Percentiles rank a stretch among this genome's conserved stretches.
Evolutionary conservation across 2,888 invertebrate genomes (phyloP).

Genomic region (Malthinus flaveolus): DNA sequence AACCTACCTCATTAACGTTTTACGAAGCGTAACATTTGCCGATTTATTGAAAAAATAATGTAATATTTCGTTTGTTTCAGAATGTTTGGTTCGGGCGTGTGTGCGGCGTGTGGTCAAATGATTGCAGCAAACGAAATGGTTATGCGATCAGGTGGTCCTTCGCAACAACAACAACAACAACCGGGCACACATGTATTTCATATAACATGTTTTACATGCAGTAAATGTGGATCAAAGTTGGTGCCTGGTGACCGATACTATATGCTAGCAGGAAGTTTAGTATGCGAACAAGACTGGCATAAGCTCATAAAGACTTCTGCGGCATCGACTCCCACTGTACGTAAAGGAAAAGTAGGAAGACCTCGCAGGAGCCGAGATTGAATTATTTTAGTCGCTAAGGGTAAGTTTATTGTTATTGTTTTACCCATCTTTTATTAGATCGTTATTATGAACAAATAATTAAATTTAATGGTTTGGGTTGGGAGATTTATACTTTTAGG

Average conservation of each 20-base stretch:
- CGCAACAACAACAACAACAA: slow-evolving; percentile 59
- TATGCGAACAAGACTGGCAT: slow-evolving; percentile 96
- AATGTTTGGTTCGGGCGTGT: slow-evolving; percentile 90
- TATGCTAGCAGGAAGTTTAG: slow-evolving; percentile 85
- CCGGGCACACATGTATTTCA: slow-evolving; percentile 78
- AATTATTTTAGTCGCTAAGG: slow-evolving; percentile 53
- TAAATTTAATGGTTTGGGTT: too few relatives aligned
- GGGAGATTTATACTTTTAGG: too few relatives aligned
- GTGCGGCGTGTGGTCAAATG: slow-evolving; percentile 88
- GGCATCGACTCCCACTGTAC: slow-evolving; percentile 67
- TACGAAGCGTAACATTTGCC: background rate
- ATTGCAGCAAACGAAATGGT: slow-evolving; percentile 94
- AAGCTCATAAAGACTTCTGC: slow-evolving; percentile 68
- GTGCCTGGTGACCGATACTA: slow-evolving; percentile 90
- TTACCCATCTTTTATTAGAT: too few relatives aligned
- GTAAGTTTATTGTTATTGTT: slow-evolving; percentile 10
- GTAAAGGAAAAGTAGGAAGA: slow-evolving; percentile 88
- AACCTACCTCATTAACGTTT: background rate
- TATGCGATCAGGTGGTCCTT: slow-evolving; percentile 75
- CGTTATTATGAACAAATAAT: too few relatives aligned
- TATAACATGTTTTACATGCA: slow-evolving; percentile 94
- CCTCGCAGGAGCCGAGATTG: slow-evolving; percentile 89
- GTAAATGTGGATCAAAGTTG: slow-evolving; percentile 87
- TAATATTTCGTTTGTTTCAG: slow-evolving; percentile 56
- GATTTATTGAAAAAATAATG: slow-evolving; percentile 2